Evolutionary conservation across 2,797 vertebrate genomes (phyloP).

Genomic region (Perodicticus potto): DNA sequence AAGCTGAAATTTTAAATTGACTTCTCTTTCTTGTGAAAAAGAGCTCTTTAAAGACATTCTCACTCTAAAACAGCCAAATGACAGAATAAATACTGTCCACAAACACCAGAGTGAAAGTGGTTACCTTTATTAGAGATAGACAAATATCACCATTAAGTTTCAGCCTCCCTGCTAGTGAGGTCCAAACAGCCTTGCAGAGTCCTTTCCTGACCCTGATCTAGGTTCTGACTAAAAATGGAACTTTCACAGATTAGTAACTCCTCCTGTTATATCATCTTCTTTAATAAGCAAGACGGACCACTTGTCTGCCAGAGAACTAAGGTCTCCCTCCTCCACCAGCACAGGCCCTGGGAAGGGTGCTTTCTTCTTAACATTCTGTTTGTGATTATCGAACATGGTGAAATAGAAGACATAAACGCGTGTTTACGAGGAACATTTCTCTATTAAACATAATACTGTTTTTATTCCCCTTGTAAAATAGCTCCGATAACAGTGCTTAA

Average conservation of each 20-base stretch:
- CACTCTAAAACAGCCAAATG: conserved; percentile 43
- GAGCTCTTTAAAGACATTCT: conserved; percentile 40
- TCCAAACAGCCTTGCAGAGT: not conserved
- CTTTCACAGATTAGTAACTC: not conserved
- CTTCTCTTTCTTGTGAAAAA: conserved; percentile 49
- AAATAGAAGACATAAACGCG: conserved; percentile 21
- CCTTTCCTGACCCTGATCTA: not conserved
- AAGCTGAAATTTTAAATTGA: conserved; percentile 64
- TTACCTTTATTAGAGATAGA: conserved; percentile 55
- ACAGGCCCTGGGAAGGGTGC: not conserved
- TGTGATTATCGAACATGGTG: not conserved
- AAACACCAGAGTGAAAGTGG: not conserved
- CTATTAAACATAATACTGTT: not conserved
- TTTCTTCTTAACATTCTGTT: conserved; percentile 15
- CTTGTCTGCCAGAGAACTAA: too few species aligned
- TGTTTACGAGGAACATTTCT: not conserved
- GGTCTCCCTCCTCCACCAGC: not conserved
- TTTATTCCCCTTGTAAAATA: not conserved
- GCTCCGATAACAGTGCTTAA: not conserved
- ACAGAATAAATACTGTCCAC: conserved; percentile 58
- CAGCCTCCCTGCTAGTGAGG: not conserved
- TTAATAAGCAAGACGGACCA: not conserved
- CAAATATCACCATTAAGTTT: conserved; percentile 6
- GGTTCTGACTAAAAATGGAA: conserved; percentile 18
- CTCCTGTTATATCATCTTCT: not conserved